Evolutionary conservation across 2,797 vertebrate genomes (phyloP).

Genomic region (Pantherophis vulpinus): DNA sequence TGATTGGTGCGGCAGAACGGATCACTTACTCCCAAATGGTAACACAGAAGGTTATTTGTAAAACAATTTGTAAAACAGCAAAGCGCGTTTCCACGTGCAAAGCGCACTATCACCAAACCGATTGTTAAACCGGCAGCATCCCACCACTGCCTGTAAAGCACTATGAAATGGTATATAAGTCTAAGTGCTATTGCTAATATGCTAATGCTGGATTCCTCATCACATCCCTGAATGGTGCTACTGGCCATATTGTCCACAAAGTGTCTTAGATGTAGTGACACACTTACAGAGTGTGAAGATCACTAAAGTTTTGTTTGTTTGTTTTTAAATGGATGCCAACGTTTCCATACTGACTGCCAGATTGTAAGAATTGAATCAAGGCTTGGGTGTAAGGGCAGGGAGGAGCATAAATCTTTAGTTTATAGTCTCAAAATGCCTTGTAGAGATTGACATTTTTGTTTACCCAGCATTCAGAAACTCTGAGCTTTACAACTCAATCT

Average conservation of each 20-base stretch:
- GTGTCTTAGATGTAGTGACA: not conserved
- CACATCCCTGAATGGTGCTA: not conserved
- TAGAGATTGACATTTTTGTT: constrained; percentile 62
- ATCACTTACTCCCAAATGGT: too few relatives aligned
- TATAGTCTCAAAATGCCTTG: constrained; percentile 45
- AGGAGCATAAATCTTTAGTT: constrained; percentile 41
- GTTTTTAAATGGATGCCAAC: constrained; percentile 55
- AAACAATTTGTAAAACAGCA: too few relatives aligned
- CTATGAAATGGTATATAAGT: too few relatives aligned
- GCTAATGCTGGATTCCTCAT: not conserved
- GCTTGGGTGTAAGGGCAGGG: not conserved
- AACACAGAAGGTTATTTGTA: too few relatives aligned
- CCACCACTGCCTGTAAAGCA: too few relatives aligned
- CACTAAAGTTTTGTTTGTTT: constrained; percentile 15
- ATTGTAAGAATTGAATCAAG: constrained; percentile 44
- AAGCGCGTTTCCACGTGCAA: too few relatives aligned
- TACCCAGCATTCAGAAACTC: constrained; percentile 54
- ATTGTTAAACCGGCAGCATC: too few relatives aligned
- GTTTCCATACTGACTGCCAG: constrained; percentile 57
- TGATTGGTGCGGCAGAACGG: too few relatives aligned
- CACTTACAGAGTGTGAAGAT: constrained; percentile 38
- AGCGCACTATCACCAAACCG: too few relatives aligned
- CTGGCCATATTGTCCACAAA: not conserved
- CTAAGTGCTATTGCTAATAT: not conserved
- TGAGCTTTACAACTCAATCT: constrained; percentile 56